phyloP scores from a whole-genome alignment of 37 sponge, comb jelly and placozoan species.

The Haliclona indistincta region DNA sequence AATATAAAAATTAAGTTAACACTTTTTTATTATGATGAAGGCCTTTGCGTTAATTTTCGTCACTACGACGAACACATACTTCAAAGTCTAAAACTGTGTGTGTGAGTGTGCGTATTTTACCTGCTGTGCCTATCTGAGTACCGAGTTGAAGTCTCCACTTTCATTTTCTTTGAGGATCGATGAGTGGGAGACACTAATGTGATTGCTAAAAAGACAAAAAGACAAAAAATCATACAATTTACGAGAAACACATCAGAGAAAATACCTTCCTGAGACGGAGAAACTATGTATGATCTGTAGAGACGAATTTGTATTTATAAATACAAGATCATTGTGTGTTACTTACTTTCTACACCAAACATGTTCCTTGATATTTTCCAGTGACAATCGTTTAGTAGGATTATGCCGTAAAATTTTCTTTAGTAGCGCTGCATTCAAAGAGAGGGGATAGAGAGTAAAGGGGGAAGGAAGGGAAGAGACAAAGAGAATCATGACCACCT shows the following conservation, averaged over 20 bases:
- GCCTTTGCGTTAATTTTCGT: too few species aligned
- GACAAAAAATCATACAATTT: background rate
- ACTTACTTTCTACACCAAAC: conserved; percentile 82
- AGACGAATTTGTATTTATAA: background rate
- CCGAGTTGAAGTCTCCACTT: conserved; percentile 78
- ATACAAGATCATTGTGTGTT: background rate
- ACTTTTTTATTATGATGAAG: too few species aligned
- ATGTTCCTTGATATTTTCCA: conserved; percentile 72
- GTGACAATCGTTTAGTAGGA: conserved; percentile 64
- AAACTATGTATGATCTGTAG: conserved; percentile 46
- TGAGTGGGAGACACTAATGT: conserved; percentile 53
- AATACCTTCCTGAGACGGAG: conserved; percentile 28
- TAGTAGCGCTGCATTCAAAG: conserved; percentile 61
- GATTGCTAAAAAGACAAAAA: conserved; percentile 13
- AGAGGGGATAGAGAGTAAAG: too few species aligned
- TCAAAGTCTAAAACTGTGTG: too few species aligned
- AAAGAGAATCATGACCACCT: background rate
- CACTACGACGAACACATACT: too few species aligned
- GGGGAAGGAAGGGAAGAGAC: too few species aligned
- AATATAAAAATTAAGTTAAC: too few species aligned
- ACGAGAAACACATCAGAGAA: background rate
- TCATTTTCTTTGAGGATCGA: conserved; percentile 43
- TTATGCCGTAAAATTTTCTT: conserved; percentile 77
- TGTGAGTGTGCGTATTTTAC: too few species aligned
- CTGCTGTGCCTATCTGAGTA: conserved; percentile 67